These are phyloP conservation scores for Trachelipus rathkii DNA, from an alignment of 1,140 invertebrate species.

Conservation along the genomic window DNA sequence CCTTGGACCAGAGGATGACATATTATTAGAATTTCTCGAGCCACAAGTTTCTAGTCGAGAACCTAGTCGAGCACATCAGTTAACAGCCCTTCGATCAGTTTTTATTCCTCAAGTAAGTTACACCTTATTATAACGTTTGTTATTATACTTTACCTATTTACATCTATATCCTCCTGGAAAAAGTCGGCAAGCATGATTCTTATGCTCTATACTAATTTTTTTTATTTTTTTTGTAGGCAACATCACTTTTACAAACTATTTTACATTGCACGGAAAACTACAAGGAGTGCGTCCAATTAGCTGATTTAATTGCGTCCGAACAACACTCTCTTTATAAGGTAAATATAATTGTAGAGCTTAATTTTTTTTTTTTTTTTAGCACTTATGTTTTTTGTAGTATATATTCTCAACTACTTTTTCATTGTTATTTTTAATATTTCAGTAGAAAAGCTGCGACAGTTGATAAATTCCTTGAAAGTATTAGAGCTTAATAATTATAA, in stretches of 20 bases:
- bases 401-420: not conserved
- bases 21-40: conserved; percentile 51
- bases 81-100: conserved; percentile 68
- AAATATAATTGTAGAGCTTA: conserved; percentile 7
- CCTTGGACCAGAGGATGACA: conserved; percentile 43
- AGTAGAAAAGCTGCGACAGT: not conserved
- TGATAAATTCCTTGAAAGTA: too few relatives aligned
- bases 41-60: conserved; percentile 48
- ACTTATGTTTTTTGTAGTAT: too few relatives aligned
- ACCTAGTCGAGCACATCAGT: conserved; percentile 58
- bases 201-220: too few relatives aligned
- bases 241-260: conserved; percentile 72
- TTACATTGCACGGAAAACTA: conserved; percentile 70
- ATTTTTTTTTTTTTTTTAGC: conserved; percentile 1
- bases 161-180: too few relatives aligned
- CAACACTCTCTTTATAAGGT: conserved; percentile 71
- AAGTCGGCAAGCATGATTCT: too few relatives aligned
- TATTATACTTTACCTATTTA: too few relatives aligned
- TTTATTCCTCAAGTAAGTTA: conserved; percentile 69
- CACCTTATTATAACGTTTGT: too few relatives aligned
- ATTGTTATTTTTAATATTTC: conserved; percentile 24
- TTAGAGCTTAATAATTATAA: too few relatives aligned
- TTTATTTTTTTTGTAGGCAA: conserved; percentile 56
- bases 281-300: conserved; percentile 70
- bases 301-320: conserved; percentile 73